These are phyloP conservation scores for Nomada hirtipes DNA, from an alignment of 2,888 invertebrate species.

Conservation along the genomic window DNA sequence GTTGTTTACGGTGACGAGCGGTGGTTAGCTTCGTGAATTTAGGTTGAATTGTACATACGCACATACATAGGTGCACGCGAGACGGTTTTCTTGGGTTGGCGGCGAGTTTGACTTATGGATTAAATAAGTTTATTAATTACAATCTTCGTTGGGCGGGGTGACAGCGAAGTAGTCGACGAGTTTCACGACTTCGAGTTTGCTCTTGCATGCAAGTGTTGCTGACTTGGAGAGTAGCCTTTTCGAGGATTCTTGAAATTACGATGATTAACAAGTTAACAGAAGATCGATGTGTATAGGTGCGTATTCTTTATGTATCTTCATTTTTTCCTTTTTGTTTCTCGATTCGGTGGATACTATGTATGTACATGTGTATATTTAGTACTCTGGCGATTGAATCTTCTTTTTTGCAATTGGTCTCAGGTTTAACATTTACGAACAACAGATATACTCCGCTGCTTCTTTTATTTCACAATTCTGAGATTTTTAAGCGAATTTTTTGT, in stretches of 20 bases:
- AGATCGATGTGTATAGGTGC: neutral
- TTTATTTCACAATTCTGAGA: too few relatives aligned
- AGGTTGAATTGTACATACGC: neutral
- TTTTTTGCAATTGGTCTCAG: too few relatives aligned
- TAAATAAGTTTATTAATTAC: conserved; percentile 25
- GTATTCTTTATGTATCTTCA: neutral
- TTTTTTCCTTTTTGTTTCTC: neutral
- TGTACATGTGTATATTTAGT: neutral
- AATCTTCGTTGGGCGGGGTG: neutral
- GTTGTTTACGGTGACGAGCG: neutral
- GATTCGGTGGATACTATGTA: neutral
- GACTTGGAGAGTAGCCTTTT: neutral
- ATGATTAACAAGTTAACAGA: neutral
- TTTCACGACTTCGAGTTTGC: neutral
- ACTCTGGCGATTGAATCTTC: too few relatives aligned
- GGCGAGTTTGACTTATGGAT: neutral
- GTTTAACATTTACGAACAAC: too few relatives aligned
- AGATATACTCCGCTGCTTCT: too few relatives aligned
- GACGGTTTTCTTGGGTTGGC: neutral
- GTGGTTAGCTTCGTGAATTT: neutral
- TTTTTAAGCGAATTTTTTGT: too few relatives aligned
- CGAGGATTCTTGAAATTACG: neutral
- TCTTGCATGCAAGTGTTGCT: neutral
- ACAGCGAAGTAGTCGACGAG: neutral
- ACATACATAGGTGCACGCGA: neutral